Evolutionary conservation across 1,140 invertebrate species (phyloP), one percentile per base, ranked within the genome.

Genomic region (Habropoda laboriosa): DNA sequence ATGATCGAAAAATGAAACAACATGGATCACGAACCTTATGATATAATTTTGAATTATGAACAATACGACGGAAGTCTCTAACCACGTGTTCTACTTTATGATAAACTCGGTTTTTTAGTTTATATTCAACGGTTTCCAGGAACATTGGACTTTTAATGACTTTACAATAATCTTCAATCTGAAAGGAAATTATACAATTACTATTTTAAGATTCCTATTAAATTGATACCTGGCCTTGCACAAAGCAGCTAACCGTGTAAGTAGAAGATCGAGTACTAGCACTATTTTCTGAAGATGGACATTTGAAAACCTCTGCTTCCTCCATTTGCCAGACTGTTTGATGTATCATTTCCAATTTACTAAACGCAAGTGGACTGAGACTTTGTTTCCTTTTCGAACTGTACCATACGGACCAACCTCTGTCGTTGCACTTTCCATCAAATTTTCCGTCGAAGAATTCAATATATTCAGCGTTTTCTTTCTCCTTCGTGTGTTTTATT

Each of bases 31-130:
- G 3, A 67, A 90, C 89, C 88, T 90, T 87, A 68, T 90, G 68
- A 80, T 87, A 88, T n/a, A 87, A 32, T 77, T 79, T 88, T 12
- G 89, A 89, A 73, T 89, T 90, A 47, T 86, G 72, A 64, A 88
- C 73, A n/a, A 88, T 88, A 38, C 85, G 82, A 71, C 89, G 84
- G 55, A 92, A 92, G 84, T 92, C 91, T 68, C 83, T 83, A n/a
- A 91, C 71, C 21, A 81, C 86, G 35, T 91, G 86, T 45, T 91
- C 90, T 24, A 90, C 82, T 74, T 90, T 91, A 13, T 85, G 85
- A 13, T 92, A 92, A 47, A 86, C 80, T 40, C 85, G 86, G 82
- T 90, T 91, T 66, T 89, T 92, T 38, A 92, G 67, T 53, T 92
- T 92, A 35, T 90, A 90, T 3, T 83, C 89, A 57, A 92, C 87